phyloP scores from a whole-genome alignment of 2,888 invertebrate species.

The Polyommatus iphigenia region DNA sequence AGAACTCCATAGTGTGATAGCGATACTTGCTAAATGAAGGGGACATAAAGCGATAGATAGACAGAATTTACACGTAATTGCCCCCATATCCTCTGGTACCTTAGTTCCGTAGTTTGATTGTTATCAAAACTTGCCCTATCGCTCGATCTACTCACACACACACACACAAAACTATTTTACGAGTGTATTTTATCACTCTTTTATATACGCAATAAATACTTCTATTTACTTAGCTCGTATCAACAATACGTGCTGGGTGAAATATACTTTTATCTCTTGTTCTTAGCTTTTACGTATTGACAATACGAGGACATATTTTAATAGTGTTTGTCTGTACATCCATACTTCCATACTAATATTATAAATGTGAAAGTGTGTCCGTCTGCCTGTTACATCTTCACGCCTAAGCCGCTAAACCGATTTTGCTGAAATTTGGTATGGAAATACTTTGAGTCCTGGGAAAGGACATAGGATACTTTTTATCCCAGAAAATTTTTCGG shows the following conservation, averaged over 20 bases:
- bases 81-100: not conserved
- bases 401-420: no score
- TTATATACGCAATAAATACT: conserved; percentile 17
- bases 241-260: conserved; percentile 5
- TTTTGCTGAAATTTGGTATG: no score
- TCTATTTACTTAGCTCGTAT: conserved; percentile 1
- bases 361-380: no score
- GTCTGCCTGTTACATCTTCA: no score
- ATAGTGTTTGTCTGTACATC: not conserved
- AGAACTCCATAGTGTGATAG: no score
- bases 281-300: not conserved
- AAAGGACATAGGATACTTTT: no score
- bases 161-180: not conserved
- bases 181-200: conserved; percentile 10
- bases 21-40: no score
- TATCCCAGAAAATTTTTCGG: no score
- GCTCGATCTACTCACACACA: conserved; percentile 9
- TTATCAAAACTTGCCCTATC: conserved; percentile 13
- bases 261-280: not conserved
- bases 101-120: not conserved
- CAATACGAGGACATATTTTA: not conserved
- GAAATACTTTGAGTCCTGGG: no score
- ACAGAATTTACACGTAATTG: not conserved
- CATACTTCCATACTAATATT: no score
- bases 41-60: not conserved